Evolutionary conservation across 2,797 vertebrate species (phyloP).

Genomic region (Acanthurus leucopareius): DNA sequence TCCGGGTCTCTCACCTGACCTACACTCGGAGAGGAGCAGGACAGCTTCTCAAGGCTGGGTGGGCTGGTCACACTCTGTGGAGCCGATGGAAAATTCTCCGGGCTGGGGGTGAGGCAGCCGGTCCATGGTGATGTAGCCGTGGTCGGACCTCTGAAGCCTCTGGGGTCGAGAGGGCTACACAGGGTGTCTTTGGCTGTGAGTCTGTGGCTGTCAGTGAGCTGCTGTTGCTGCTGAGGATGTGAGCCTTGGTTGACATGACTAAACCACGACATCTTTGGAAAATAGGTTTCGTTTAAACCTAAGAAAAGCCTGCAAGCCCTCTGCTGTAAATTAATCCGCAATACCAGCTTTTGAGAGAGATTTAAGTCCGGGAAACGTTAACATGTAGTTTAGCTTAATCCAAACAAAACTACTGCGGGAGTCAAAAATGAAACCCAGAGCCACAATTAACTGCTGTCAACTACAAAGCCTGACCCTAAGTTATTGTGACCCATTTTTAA

Average conservation of each 20-base stretch:
- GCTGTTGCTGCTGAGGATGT: slow-evolving; percentile 39
- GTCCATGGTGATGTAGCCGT: slow-evolving; percentile 47
- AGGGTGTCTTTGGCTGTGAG: slow-evolving; percentile 34
- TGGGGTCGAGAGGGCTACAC: slow-evolving; percentile 34
- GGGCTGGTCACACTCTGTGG: slow-evolving; percentile 66
- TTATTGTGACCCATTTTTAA: neutral
- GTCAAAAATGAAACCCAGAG: neutral
- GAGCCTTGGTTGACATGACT: slow-evolving; percentile 69
- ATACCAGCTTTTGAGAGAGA: neutral
- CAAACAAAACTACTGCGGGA: neutral
- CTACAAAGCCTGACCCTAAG: too few species aligned
- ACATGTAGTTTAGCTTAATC: slow-evolving; percentile 45
- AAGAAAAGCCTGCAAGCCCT: neutral
- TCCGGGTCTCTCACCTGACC: slow-evolving; percentile 50
- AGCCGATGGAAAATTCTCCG: slow-evolving; percentile 67
- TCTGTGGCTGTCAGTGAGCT: slow-evolving; percentile 37
- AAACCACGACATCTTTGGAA: slow-evolving; percentile 82
- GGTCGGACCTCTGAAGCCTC: slow-evolving; percentile 28
- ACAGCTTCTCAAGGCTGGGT: slow-evolving; percentile 76
- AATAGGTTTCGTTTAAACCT: neutral
- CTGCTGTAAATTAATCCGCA: slow-evolving; percentile 5
- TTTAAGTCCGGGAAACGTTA: slow-evolving; percentile 2
- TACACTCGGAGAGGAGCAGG: slow-evolving; percentile 64
- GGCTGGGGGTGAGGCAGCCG: slow-evolving; percentile 39
- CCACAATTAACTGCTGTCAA: neutral